phyloP scores from a whole-genome alignment of 2,797 vertebrate genomes.

The Danio aesculapii region DNA sequence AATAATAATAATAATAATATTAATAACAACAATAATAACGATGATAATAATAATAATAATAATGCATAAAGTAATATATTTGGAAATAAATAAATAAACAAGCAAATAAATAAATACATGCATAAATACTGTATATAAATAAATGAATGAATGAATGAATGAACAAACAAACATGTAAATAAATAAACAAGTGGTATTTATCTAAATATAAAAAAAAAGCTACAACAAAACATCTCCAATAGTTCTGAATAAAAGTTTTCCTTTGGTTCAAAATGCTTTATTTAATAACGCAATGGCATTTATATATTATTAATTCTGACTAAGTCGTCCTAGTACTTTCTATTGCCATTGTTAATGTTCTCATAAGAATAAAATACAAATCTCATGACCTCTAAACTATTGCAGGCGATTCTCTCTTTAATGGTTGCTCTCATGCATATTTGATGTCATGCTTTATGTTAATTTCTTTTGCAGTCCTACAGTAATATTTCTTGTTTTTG shows the following conservation, averaged over 20 bases:
- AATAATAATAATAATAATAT: too few species aligned
- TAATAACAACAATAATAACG: too few species aligned
- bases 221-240: background rate
- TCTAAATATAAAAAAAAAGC: too few species aligned
- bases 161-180: too few species aligned
- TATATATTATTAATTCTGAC: background rate
- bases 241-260: background rate
- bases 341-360: background rate
- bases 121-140: too few species aligned
- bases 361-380: background rate
- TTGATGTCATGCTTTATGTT: background rate
- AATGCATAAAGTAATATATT: too few species aligned
- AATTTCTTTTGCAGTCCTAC: background rate
- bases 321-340: background rate
- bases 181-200: too few species aligned
- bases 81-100: too few species aligned
- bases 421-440: conserved; percentile 7
- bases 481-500: background rate
- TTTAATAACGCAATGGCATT: background rate
- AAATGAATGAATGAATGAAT: too few species aligned
- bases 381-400: background rate
- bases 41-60: too few species aligned
- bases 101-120: too few species aligned
- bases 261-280: background rate
- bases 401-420: background rate